Evolutionary conservation across 2,888 invertebrate genomes (phyloP), one percentile per base, ranked within the genome.

Genomic region (Pyrochroa serraticornis): DNA sequence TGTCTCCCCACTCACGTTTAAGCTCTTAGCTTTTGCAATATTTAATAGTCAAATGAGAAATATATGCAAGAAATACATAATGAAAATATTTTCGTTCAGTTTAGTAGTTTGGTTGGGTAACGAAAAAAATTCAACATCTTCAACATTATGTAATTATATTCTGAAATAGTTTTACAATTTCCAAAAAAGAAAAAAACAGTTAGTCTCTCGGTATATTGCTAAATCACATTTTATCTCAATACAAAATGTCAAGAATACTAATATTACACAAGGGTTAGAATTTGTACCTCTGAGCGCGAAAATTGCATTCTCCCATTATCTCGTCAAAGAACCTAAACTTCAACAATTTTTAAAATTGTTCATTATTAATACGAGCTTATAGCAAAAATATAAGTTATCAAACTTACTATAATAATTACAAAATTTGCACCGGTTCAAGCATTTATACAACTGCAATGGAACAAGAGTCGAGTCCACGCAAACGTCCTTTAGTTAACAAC

Each of bases 321-420:
- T 22, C 22, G 22, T 3, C 22, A 22, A 22, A 5, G 5, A 22
- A 22, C 22, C 22, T 22, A 22, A 22, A 22, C 22, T 22, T 2
- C 3, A 22, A 22, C 22, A 22, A 3, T 22, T 22, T 22, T 22
- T 22, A 22, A 22, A 22, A 22, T 22, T 5, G 22, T 22, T 22
- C 22, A 22, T 22, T 22, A 43, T n/a, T 33, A 55, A 61, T 61
- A 63, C 58, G 46, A 54, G 58, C 59, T 46, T 56, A 51, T 65
- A 65, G 65, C 65, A 65, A 65, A 65, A 65, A 65, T 65, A 65
- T 58, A 54, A 62, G 44, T 60, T 62, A 60, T 34, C 44, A 48
- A 61, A 61, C 46, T 54, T 57, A 59, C 49, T 8, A 31, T 31
- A 41, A 22, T 22, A 47, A 47, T 52, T 50, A 55, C 38, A 49